Conservation (phyloP, 1,140 invertebrate genomes). For the Sycophila sp. region DNA sequence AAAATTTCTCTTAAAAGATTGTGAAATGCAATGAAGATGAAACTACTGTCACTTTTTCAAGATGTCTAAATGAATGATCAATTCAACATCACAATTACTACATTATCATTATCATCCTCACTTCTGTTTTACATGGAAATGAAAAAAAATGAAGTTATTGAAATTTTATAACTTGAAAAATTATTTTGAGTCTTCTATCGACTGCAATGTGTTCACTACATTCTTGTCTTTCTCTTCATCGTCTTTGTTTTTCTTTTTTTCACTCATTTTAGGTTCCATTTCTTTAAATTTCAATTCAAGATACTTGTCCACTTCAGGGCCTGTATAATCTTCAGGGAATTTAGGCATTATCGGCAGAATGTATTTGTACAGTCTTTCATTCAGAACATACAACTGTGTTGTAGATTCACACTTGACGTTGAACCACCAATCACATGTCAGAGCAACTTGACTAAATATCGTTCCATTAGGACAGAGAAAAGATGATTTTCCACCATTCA, state of each 20-base stretch:
- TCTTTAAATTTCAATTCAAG: constrained; percentile 83
- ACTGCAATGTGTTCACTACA: constrained; percentile 49
- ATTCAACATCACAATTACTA: too few relatives aligned
- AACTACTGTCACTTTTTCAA: too few relatives aligned
- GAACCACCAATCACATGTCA: constrained; percentile 94
- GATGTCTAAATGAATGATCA: too few relatives aligned
- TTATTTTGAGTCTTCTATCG: constrained; percentile 35
- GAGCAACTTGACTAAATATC: constrained; percentile 86
- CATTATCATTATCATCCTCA: too few relatives aligned
- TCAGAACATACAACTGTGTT: constrained; percentile 84
- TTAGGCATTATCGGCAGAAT: constrained; percentile 85
- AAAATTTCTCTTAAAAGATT: too few relatives aligned
- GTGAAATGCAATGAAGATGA: too few relatives aligned
- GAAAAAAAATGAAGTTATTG: constrained; percentile 17
- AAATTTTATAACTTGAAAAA: neutral
- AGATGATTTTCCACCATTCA: constrained; percentile 90
- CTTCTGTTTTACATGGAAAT: constrained; percentile 1
- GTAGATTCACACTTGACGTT: constrained; percentile 86
- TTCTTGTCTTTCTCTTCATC: constrained; percentile 55
- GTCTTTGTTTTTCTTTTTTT: constrained; percentile 62
- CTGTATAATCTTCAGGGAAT: constrained; percentile 88
- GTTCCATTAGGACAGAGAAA: constrained; percentile 92
- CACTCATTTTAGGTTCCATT: constrained; percentile 79
- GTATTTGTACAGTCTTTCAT: constrained; percentile 88
- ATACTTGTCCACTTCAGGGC: constrained; percentile 85